Evolutionary conservation across 2,797 vertebrate species (phyloP).

Genomic region (Xenopus petersii): DNA sequence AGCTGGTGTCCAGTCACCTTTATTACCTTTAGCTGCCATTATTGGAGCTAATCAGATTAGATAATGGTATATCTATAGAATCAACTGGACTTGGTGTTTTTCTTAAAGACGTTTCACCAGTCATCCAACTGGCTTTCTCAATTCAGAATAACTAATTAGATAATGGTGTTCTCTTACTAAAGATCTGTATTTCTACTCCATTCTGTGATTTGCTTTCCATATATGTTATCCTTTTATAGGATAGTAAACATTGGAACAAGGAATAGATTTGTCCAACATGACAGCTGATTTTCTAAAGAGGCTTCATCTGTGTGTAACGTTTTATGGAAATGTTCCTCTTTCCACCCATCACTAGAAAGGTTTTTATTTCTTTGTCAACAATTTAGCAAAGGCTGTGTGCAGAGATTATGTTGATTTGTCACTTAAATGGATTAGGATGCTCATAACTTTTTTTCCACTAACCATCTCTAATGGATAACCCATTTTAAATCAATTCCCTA

Average conservation of each 20-base stretch:
- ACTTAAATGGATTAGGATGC: slow-evolving; percentile 13
- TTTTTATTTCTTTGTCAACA: slow-evolving; percentile 17
- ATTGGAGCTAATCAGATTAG: slow-evolving; percentile 65
- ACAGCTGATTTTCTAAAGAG: slow-evolving; percentile 11
- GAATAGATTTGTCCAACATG: not conserved
- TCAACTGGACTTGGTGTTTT: no score
- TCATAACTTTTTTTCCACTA: slow-evolving; percentile 10
- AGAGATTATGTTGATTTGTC: slow-evolving; percentile 17
- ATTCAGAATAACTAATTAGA: no score
- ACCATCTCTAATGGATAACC: not conserved
- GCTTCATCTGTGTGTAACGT: not conserved
- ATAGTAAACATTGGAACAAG: slow-evolving; percentile 34
- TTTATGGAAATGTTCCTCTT: not conserved
- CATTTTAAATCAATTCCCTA: slow-evolving; percentile 12
- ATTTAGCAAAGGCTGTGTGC: not conserved
- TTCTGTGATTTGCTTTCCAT: slow-evolving; percentile 35
- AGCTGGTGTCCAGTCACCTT: slow-evolving; percentile 66
- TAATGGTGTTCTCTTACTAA: slow-evolving; percentile 51
- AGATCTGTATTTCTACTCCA: slow-evolving; percentile 53
- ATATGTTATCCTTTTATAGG: slow-evolving; percentile 43
- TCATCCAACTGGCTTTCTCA: no score
- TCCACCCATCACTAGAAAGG: not conserved
- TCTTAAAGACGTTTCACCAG: no score
- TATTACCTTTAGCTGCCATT: slow-evolving; percentile 63
- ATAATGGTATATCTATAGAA: slow-evolving; percentile 48